These are phyloP conservation scores for Rhynchonycteris naso DNA, from an alignment of 2,797 vertebrate genomes.

Conservation along the genomic window DNA sequence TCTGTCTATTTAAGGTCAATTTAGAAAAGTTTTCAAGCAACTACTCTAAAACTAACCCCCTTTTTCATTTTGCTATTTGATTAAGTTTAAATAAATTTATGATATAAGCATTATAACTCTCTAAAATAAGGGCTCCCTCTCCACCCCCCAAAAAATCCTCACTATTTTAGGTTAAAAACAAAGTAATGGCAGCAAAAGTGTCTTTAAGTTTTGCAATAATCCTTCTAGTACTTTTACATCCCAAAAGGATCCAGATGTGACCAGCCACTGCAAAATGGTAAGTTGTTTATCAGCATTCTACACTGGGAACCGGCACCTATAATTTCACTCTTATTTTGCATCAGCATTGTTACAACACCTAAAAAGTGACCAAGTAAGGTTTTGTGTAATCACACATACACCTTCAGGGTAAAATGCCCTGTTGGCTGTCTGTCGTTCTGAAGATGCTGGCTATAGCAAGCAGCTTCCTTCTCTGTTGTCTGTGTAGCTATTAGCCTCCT, in stretches of 20 bases:
- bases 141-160: neutral
- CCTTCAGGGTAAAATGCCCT: conserved; percentile 53
- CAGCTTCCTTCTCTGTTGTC: conserved; percentile 21
- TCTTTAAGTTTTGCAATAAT: conserved; percentile 89
- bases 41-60: conserved; percentile 71
- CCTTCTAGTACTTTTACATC: conserved; percentile 87
- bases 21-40: conserved; percentile 85
- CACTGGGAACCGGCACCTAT: conserved; percentile 84
- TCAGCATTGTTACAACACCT: conserved; percentile 83
- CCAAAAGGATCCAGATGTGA: conserved; percentile 89
- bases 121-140: neutral
- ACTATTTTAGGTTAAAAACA: conserved; percentile 86
- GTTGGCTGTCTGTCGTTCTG: conserved; percentile 49
- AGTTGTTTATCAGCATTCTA: conserved; percentile 87
- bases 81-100: conserved; percentile 71
- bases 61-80: conserved; percentile 74
- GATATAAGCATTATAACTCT: conserved; percentile 67
- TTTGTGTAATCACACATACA: conserved; percentile 60
- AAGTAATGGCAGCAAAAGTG: conserved; percentile 84
- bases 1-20: conserved; percentile 85
- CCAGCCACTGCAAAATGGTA: conserved; percentile 88
- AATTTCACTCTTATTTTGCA: conserved; percentile 85
- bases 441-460: conserved; percentile 47
- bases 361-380: conserved; percentile 74
- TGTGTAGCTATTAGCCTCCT: conserved; percentile 11